Conservation (phyloP, 2,797 vertebrate species). For the Sphenodon punctatus region DNA sequence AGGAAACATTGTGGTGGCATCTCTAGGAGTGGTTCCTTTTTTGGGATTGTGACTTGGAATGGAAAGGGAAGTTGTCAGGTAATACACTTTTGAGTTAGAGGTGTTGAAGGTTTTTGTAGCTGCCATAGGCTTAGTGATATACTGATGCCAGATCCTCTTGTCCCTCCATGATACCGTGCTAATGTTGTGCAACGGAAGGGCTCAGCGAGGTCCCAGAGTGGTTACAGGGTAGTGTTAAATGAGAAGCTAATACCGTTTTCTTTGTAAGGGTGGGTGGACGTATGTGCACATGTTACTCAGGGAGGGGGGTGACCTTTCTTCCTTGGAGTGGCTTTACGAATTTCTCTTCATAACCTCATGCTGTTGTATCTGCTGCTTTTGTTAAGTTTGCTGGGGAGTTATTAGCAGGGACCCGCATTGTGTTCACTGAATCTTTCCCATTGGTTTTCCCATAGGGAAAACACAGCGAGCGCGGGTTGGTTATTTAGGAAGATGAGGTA, state of each 20-base stretch:
- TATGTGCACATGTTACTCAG: not conserved
- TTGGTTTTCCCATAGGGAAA: too few relatives aligned
- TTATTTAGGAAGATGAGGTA: too few relatives aligned
- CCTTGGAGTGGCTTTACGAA: not conserved
- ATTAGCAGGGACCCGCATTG: too few relatives aligned
- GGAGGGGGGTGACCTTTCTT: not conserved
- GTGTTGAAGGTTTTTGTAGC: not conserved
- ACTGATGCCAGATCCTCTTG: slow-evolving; percentile 9
- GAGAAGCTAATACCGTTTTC: slow-evolving; percentile 2
- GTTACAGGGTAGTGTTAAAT: not conserved
- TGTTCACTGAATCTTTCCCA: too few relatives aligned
- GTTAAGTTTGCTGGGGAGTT: too few relatives aligned
- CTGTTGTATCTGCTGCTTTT: not conserved
- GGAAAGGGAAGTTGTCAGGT: not conserved
- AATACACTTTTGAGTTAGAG: not conserved
- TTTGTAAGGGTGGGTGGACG: slow-evolving; percentile 17
- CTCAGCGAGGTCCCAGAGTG: not conserved
- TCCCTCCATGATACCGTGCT: slow-evolving; percentile 1
- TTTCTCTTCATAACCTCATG: not conserved
- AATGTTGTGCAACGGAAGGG: not conserved
- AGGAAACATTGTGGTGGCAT: not conserved
- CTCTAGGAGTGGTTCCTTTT: not conserved
- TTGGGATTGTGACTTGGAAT: not conserved
- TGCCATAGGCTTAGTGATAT: slow-evolving; percentile 1
- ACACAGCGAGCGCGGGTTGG: too few relatives aligned